Base-by-base conservation (phyloP, 2,797 vertebrate genomes). In the Lutjanus argentimaculatus region DNA sequence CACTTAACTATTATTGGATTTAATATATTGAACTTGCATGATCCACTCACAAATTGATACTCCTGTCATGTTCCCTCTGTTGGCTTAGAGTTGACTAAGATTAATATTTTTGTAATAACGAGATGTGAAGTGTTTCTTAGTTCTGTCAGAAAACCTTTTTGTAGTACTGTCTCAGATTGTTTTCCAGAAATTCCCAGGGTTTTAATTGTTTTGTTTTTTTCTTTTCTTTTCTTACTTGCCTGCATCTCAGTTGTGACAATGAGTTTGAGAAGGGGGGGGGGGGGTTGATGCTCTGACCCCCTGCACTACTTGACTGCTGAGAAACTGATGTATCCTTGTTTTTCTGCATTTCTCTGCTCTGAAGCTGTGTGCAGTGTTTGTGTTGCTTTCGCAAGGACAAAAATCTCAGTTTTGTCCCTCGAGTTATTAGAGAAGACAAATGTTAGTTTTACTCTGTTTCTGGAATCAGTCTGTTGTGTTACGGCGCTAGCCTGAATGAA, bases 31-130 rank as follows among this genome's bases (percentile, higher is more conserved):
- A 68, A 42, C 65, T 76, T 90, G 90, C 92, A 93, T 92, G 91
- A 76, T 68, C 14, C 59, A 56, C 68, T 53, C 72, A 76, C 66
- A 75, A 48, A 61, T 84, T 86, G 82, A 25, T 90, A 67, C 68
- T 75, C 65, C 53, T 65, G 63, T 90, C 55, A 69, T 66, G 65
- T 76, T 84, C 22, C 48, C 30, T 51, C n/a, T 67, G 48, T 72
- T 78, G 22, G 53, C 65, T 87, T 83, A 84, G 74, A 87, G 85
- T 88, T 92, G 57, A 90, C 82, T 64, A 77, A 91, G 87, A 93
- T 83, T 42, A 92, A 93, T 93, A 93, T 94, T 95, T 95, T 94
- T 93, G 87, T 94, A 93, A 86, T 67, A 82, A 85, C 7, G 56
- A 88, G 61, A 79, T 88, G 84, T 91, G 81, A 86, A 63, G 67